Evolutionary conservation across 2,113 vertebrate genomes (phyloP), one percentile per base, ranked within the genome.

Genomic region (Passer domesticus): DNA sequence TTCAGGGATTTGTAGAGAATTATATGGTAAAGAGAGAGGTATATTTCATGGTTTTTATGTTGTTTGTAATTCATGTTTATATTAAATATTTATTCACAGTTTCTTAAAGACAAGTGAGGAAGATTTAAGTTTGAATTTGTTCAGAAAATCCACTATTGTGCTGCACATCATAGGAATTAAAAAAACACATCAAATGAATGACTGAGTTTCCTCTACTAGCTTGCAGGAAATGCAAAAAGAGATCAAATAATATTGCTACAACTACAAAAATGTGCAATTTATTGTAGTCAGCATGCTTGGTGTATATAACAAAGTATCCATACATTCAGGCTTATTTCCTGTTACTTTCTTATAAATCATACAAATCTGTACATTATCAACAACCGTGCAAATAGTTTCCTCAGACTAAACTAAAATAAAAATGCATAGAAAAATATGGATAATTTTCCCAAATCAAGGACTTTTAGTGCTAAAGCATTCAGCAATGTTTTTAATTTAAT

Each of bases 91-190:
- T 92, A 82, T 44, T 69, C 15, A 41, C 5, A 64, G 5, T 85
- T 92, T 90, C 25, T 66, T 43, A 76, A 88, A 87, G 44, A 43
- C 6, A 66, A 47, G 5, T 9, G 33, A 66, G 33, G 50, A 83
- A 59, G 27, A 9, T 50, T 10, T 58, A 55, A 87, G 2, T 83
- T 73, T 83, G 46, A 74, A 53, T 73, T 83, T 83, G 24, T 24
- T 79, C 41, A 59, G 21, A 74, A 70, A 92, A 92, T 83, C 19
- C 31, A 67, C 16, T 2, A 1, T 15, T 62, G 20, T 58, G 35
- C 77, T 97, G 79, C 69, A 93, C 58, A 89, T 96, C 83, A 59
- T 67, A 89, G 73, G 91, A 97, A 92, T 96, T 96, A 87, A 83
- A 94, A 93, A 95, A 96, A 93, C 13, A 25, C 75, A 70, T 94